Conservation (phyloP, 2,797 vertebrate genomes). For the Heterohyrax brucei region DNA sequence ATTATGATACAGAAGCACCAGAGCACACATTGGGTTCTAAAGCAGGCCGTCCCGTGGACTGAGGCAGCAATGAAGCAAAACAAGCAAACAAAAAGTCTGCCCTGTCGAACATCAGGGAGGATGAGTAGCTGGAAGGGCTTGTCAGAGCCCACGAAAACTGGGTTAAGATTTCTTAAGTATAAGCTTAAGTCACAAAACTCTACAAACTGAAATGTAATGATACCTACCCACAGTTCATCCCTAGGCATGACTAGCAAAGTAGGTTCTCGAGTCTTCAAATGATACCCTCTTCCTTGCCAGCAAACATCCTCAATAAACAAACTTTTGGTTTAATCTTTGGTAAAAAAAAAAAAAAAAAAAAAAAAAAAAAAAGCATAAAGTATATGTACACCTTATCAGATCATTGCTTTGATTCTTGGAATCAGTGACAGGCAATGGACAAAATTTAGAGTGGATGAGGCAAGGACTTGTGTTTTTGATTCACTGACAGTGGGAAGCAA, state of each 20-base stretch:
- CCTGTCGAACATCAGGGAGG: neutral
- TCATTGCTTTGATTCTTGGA: neutral
- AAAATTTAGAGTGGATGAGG: neutral
- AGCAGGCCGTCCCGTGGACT: neutral
- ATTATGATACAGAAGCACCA: neutral
- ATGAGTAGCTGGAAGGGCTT: neutral
- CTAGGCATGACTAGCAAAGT: neutral
- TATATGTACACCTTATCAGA: neutral
- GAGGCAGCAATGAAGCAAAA: neutral
- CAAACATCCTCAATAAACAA: neutral
- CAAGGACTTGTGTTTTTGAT: neutral
- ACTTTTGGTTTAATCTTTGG: neutral
- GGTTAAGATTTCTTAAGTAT: neutral
- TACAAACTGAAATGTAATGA: neutral
- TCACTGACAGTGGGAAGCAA: neutral
- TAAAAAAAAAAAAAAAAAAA: neutral
- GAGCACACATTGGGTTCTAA: neutral
- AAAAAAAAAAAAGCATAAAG: neutral
- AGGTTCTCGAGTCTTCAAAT: neutral
- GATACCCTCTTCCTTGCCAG: neutral
- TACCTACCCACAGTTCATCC: neutral
- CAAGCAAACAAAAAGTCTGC: neutral
- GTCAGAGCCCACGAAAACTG: neutral
- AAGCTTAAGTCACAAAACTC: neutral
- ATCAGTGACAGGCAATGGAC: neutral